Percentiles rank a stretch among this genome's conserved stretches.
These are phyloP conservation scores for Silurus aristotelis DNA, from an alignment of 2,797 vertebrate genomes.

Conservation along the genomic window DNA sequence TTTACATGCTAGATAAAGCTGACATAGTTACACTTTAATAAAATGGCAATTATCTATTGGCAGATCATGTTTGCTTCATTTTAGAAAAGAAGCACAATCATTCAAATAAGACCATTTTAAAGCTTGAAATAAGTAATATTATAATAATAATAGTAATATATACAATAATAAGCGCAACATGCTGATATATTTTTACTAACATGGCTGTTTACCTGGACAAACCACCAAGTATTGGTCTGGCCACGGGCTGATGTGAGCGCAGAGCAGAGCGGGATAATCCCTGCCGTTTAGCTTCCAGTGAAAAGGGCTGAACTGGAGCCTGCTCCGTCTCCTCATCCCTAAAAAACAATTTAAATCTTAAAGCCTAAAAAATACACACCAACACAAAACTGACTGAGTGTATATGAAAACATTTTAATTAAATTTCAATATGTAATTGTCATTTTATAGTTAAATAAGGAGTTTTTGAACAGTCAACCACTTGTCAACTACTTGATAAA, in stretches of 20 bases:
- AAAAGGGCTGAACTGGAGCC: slow-evolving; percentile 73
- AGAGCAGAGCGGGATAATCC: slow-evolving; percentile 90
- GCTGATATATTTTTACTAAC: background rate
- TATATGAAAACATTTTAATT: background rate
- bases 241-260: slow-evolving; percentile 94
- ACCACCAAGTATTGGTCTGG: slow-evolving; percentile 84
- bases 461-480: background rate
- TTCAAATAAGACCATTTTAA: background rate
- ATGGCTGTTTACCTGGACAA: slow-evolving; percentile 79
- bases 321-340: slow-evolving; percentile 71
- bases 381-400: slow-evolving; percentile 49
- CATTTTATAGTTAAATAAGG: background rate
- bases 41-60: background rate
- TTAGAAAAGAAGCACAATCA: background rate
- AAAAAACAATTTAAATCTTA: background rate
- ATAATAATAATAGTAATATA: background rate
- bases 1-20: background rate
- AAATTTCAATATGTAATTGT: background rate
- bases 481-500: background rate
- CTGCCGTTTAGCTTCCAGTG: slow-evolving; percentile 85
- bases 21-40: too few relatives aligned
- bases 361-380: slow-evolving; percentile 49
- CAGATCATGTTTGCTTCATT: background rate
- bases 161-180: background rate
- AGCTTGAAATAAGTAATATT: background rate